phyloP scores from a whole-genome alignment of 1,140 invertebrate genomes.

The Drosophila dunni region DNA sequence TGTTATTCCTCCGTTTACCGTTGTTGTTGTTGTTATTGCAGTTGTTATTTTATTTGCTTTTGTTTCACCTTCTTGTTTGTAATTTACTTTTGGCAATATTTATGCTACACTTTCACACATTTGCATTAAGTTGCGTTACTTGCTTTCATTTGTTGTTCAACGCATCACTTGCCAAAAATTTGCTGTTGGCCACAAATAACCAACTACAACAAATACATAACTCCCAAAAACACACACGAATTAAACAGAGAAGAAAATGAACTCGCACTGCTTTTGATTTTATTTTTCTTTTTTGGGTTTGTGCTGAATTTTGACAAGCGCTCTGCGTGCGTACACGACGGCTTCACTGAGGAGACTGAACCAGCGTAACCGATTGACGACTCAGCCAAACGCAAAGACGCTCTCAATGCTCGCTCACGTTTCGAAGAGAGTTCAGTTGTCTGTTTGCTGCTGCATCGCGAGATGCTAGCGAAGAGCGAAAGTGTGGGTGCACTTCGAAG shows the following conservation, averaged over 20 bases:
- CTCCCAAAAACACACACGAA: constrained; percentile 52
- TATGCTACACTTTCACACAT: constrained; percentile 75
- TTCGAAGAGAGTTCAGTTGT: neutral
- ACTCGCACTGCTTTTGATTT: constrained; percentile 21
- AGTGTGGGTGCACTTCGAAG: constrained; percentile 14
- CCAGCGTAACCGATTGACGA: constrained; percentile 21
- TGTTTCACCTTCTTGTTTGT: constrained; percentile 17
- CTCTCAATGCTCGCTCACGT: constrained; percentile 2
- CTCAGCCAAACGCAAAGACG: neutral
- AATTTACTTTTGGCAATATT: constrained; percentile 38
- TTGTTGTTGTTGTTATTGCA: constrained; percentile 6
- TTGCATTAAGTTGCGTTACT: constrained; percentile 72
- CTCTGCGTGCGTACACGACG: constrained; percentile 44
- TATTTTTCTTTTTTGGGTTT: neutral
- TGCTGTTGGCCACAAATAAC: constrained; percentile 47
- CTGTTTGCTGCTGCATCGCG: neutral
- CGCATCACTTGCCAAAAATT: constrained; percentile 68
- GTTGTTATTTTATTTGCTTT: constrained; percentile 20
- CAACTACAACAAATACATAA: constrained; percentile 38
- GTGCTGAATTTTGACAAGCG: constrained; percentile 31
- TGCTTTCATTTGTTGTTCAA: constrained; percentile 60
- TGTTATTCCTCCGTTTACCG: constrained; percentile 19
- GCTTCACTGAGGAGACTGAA: constrained; percentile 48
- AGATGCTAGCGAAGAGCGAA: neutral
- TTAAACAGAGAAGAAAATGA: constrained; percentile 32